phyloP scores from a whole-genome alignment of 1,140 invertebrate genomes.

The Oreohelix idahoensis region DNA sequence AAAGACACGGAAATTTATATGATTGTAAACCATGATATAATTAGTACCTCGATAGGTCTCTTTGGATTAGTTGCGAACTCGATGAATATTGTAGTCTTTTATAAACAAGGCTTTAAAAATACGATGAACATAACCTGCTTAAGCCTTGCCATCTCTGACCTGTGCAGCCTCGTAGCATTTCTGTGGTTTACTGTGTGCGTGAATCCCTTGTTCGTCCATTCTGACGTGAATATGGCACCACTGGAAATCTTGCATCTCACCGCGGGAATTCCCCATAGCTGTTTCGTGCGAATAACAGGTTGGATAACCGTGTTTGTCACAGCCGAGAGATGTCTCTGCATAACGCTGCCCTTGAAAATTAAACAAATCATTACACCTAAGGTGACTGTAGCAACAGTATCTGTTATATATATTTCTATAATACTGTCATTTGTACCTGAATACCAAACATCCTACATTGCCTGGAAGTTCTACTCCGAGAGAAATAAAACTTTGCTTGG shows the following conservation, averaged over 20 bases:
- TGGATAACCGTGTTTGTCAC: slow-evolving; percentile 27
- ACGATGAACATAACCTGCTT: slow-evolving; percentile 23
- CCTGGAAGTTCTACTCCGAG: slow-evolving; percentile 3
- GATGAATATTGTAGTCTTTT: background rate
- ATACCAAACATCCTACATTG: slow-evolving; percentile 8
- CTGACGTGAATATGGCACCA: background rate
- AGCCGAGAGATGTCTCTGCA: slow-evolving; percentile 25
- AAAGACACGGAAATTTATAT: background rate
- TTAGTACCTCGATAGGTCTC: background rate
- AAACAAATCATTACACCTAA: slow-evolving; percentile 27
- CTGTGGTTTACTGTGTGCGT: slow-evolving; percentile 3
- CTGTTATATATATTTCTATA: slow-evolving; percentile 8
- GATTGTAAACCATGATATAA: background rate
- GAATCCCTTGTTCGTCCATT: slow-evolving; percentile 10
- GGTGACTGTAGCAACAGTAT: background rate
- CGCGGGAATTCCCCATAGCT: background rate
- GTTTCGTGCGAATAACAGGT: background rate
- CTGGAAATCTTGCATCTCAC: slow-evolving; percentile 1
- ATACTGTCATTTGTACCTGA: background rate
- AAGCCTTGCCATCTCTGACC: slow-evolving; percentile 12
- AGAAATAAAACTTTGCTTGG: slow-evolving; percentile 1
- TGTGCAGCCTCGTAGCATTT: background rate
- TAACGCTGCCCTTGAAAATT: slow-evolving; percentile 8
- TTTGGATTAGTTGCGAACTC: background rate
- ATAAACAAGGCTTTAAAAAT: slow-evolving; percentile 9